Evolutionary conservation across 1,140 invertebrate genomes (phyloP).

Genomic region (Drosophila melanogaster): Release_6_plus_ISO1_MT NT_033779.5:18168001-18168500

Average conservation of each 20-base stretch:
- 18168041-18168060: conserved; percentile 25
- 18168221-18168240: conserved; percentile 25
- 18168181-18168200: conserved; percentile 57
- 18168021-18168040: conserved; percentile 9
- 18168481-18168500: conserved; percentile 82
- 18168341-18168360: conserved; percentile 26
- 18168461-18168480: conserved; percentile 65
- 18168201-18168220: neutral
- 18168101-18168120: conserved; percentile 47
- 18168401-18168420: conserved; percentile 7
- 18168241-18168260: conserved; percentile 41
- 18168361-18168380: conserved; percentile 55
- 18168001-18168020: neutral
- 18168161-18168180: conserved; percentile 62
- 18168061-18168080: conserved; percentile 57
- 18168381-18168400: conserved; percentile 43
- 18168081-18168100: conserved; percentile 37
- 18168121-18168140: conserved; percentile 38
- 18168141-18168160: conserved; percentile 69
- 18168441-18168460: conserved; percentile 16
- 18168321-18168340: neutral
- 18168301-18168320: conserved; percentile 61
- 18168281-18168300: conserved; percentile 83
- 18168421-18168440: neutral
- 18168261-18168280: conserved; percentile 82